phyloP scores from a whole-genome alignment of 2,113 vertebrate genomes.

The Eudyptes chrysolophus region DNA sequence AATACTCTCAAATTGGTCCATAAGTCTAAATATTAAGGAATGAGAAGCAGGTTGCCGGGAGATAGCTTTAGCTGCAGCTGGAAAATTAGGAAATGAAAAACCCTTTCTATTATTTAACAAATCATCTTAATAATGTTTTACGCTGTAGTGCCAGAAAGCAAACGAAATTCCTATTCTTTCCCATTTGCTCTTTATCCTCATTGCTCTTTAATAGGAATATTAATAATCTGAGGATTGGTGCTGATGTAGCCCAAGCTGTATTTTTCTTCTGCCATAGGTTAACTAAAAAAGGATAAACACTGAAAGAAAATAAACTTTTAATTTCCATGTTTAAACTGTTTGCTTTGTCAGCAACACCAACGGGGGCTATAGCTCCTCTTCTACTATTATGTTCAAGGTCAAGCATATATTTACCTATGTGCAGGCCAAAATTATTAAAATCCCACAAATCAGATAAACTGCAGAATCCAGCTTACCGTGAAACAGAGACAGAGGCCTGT shows the following conservation, averaged over 20 bases:
- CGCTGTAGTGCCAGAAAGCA: conserved; percentile 2
- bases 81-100: conserved; percentile 75
- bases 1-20: conserved; percentile 87
- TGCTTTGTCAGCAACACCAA: neutral
- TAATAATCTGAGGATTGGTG: neutral
- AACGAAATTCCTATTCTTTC: neutral
- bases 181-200: conserved; percentile 30
- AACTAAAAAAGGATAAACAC: neutral
- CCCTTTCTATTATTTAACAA: conserved; percentile 81
- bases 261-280: neutral
- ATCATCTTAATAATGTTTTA: conserved; percentile 71
- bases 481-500: neutral
- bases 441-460: conserved; percentile 26
- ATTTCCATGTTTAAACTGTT: neutral
- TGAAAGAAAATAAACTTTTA: neutral
- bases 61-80: conserved; percentile 63
- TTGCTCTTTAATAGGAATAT: conserved; percentile 41
- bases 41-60: conserved; percentile 55
- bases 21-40: conserved; percentile 88
- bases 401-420: neutral
- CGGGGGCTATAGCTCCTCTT: neutral
- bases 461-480: neutral
- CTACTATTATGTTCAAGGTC: neutral
- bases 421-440: conserved; percentile 10
- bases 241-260: neutral